Percentiles rank a stretch among this genome's conserved stretches.
These are phyloP conservation scores for Chloroceryle amazona DNA, from an alignment of 2,797 vertebrate genomes.

Conservation along the genomic window DNA sequence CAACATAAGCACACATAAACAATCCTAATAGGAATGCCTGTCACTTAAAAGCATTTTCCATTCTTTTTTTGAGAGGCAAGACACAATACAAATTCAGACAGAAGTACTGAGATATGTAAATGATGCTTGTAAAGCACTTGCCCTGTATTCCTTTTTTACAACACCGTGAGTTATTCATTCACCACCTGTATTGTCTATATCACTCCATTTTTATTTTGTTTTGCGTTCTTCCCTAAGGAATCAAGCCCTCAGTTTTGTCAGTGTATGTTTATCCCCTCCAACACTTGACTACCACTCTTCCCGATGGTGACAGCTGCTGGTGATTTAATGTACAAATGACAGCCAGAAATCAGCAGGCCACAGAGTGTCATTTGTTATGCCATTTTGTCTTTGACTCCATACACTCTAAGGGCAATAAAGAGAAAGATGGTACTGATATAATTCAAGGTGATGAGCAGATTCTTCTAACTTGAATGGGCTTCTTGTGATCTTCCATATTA, in stretches of 20 bases:
- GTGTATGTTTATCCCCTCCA: not conserved
- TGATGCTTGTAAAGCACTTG: not conserved
- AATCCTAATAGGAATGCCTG: not conserved
- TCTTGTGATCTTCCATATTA: slow-evolving; percentile 60
- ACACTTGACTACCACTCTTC: not conserved
- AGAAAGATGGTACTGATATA: slow-evolving; percentile 33
- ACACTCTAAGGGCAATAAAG: slow-evolving; percentile 24
- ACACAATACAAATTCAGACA: not conserved
- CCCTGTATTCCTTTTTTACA: not conserved
- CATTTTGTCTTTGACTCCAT: slow-evolving; percentile 28
- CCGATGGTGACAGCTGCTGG: slow-evolving; percentile 13
- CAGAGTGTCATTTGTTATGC: slow-evolving; percentile 21
- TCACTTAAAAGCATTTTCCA: not conserved
- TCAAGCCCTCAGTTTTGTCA: not conserved
- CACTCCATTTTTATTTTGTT: not conserved
- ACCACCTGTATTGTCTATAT: not conserved
- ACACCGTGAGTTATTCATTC: not conserved
- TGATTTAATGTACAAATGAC: slow-evolving; percentile 33
- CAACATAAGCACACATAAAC: not conserved
- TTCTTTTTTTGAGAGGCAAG: not conserved
- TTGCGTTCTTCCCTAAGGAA: not conserved
- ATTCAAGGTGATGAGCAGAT: slow-evolving; percentile 52
- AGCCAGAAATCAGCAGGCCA: slow-evolving; percentile 33
- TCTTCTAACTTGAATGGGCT: slow-evolving; percentile 27
- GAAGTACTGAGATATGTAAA: not conserved